Conservation (phyloP, 2,113 vertebrate species). For the Jaculus jaculus region DNA sequence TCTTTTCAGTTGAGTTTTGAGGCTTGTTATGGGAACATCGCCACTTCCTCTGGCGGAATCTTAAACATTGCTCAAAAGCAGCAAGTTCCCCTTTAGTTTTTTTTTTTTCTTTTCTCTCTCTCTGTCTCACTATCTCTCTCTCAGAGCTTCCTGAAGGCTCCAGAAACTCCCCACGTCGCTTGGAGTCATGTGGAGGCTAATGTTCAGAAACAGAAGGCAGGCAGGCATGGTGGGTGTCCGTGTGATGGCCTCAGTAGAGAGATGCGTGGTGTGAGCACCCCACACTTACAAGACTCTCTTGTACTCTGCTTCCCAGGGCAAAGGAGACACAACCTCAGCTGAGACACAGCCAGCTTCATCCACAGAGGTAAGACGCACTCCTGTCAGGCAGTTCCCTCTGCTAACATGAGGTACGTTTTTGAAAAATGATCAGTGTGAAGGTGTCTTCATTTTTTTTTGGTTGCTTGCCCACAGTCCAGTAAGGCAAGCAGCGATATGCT, state of each 20-base stretch:
- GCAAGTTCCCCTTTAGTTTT: conserved; percentile 40
- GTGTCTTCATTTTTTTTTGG: fast-evolving
- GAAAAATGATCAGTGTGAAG: fast-evolving
- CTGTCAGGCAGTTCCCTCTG: fast-evolving
- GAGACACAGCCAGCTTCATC: neutral
- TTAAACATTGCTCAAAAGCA: conserved; percentile 37
- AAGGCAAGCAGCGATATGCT: fast-evolving
- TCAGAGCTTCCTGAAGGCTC: neutral
- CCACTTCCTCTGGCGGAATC: conserved; percentile 62
- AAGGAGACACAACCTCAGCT: neutral
- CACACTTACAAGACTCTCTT: neutral
- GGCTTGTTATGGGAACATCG: conserved; percentile 29
- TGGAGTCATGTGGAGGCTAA: conserved; percentile 55
- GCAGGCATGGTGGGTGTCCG: neutral
- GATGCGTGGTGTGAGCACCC: fast-evolving
- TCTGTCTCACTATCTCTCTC: no score
- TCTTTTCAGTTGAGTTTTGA: conserved; percentile 54
- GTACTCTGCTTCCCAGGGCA: conserved; percentile 33
- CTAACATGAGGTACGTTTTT: fast-evolving
- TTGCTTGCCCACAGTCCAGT: neutral
- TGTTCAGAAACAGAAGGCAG: conserved; percentile 52
- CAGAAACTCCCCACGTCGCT: fast-evolving
- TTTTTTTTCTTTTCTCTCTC: fast-evolving
- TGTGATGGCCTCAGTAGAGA: fast-evolving
- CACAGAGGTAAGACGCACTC: neutral